phyloP scores from a whole-genome alignment of 2,113 vertebrate species.

The Nannospalax galili region DNA sequence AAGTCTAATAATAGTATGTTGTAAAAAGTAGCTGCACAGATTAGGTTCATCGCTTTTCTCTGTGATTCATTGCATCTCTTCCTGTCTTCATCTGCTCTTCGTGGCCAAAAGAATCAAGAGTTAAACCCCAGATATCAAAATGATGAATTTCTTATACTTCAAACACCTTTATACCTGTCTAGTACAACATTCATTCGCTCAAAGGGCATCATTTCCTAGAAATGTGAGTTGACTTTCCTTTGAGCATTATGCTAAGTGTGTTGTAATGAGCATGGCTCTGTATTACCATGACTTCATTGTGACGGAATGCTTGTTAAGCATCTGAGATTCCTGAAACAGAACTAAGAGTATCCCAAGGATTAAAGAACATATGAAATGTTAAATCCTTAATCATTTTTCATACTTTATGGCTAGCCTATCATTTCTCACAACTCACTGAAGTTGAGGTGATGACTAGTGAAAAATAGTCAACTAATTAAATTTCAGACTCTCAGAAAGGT shows the following conservation, averaged over 20 bases:
- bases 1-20: conserved; percentile 65
- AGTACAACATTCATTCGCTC: background rate
- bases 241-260: background rate
- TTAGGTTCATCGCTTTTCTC: background rate
- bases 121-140: conserved; percentile 35
- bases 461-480: conserved; percentile 73
- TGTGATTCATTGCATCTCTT: background rate
- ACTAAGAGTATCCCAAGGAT: conserved; percentile 18
- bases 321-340: conserved; percentile 43
- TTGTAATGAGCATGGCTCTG: conserved; percentile 15
- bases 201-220: background rate
- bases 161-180: conserved; percentile 42
- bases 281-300: background rate
- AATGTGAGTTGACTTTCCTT: background rate
- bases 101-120: conserved; percentile 73
- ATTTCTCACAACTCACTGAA: conserved; percentile 64
- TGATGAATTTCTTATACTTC: conserved; percentile 71
- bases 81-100: background rate
- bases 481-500: conserved; percentile 72
- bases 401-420: conserved; percentile 56
- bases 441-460: conserved; percentile 41
- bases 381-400: conserved; percentile 57
- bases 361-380: conserved; percentile 60
- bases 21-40: conserved; percentile 53
- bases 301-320: background rate